These are phyloP conservation scores for Andrena marginata DNA, from an alignment of 2,888 invertebrate species.

Conservation along the genomic window DNA sequence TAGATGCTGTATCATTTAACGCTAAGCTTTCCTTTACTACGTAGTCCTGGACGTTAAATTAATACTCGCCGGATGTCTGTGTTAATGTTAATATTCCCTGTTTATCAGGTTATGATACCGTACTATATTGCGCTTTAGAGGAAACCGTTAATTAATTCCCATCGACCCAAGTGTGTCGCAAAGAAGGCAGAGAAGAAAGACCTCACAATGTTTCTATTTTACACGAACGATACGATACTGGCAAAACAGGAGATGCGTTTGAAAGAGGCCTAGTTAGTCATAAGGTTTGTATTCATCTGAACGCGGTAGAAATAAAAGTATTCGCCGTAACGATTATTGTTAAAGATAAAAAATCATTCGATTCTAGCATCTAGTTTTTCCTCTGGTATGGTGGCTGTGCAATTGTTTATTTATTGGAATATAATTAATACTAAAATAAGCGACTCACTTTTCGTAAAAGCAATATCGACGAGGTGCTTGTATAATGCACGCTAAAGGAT, in stretches of 20 bases:
- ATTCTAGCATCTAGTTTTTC: conserved; percentile 41
- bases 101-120: conserved; percentile 17
- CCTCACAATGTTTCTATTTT: conserved; percentile 41
- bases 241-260: conserved; percentile 1
- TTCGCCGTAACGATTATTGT: not conserved
- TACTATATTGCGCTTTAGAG: conserved; percentile 5
- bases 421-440: conserved; percentile 33
- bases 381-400: conserved; percentile 64
- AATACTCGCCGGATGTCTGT: not conserved
- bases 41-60: not conserved
- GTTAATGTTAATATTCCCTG: conserved; percentile 14
- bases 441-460: conserved; percentile 26
- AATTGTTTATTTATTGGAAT: conserved; percentile 46
- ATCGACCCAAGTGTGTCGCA: conserved; percentile 26
- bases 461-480: conserved; percentile 28
- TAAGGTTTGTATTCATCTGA: conserved; percentile 44
- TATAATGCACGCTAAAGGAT: conserved; percentile 40
- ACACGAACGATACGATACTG: conserved; percentile 12
- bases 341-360: not conserved
- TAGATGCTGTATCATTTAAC: conserved; percentile 6
- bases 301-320: not conserved
- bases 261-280: conserved; percentile 11
- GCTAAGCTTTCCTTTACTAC: not conserved
- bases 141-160: conserved; percentile 22
- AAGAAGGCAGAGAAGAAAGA: conserved; percentile 27